These are phyloP conservation scores for Scaptomyza parva DNA, from an alignment of 2,888 invertebrate genomes.

Conservation along the genomic window DNA sequence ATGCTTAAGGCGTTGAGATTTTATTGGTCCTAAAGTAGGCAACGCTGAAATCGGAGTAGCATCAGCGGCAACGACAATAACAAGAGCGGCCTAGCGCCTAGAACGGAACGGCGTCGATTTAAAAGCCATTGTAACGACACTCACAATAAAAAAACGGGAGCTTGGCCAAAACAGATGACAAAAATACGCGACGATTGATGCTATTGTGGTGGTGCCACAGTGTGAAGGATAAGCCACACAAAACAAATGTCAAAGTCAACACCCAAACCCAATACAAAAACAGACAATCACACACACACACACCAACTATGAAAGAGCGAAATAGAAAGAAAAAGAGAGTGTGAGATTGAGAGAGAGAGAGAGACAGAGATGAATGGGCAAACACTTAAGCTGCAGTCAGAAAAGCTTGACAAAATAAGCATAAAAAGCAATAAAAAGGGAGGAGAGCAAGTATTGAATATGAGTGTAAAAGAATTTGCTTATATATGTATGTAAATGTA, in stretches of 20 bases:
- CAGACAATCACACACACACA: conserved; percentile 33
- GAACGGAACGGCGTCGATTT: conserved; percentile 58
- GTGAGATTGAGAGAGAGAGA: not conserved
- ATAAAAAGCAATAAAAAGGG: conserved; percentile 36
- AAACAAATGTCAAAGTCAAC: conserved; percentile 80
- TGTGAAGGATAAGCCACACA: conserved; percentile 76
- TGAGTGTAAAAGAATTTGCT: conserved; percentile 2
- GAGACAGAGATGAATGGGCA: conserved; percentile 22
- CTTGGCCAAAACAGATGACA: conserved; percentile 75
- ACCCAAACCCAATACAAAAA: conserved; percentile 57
- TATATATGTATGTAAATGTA: conserved; percentile 11
- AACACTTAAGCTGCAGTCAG: conserved; percentile 50
- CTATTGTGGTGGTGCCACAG: conserved; percentile 53
- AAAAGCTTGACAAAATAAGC: conserved; percentile 55
- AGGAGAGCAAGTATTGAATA: conserved; percentile 18
- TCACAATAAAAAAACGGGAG: conserved; percentile 73
- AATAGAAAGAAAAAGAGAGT: not conserved
- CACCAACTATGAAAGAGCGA: conserved; percentile 1
- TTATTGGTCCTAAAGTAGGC: conserved; percentile 78
- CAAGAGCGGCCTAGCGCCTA: not conserved
- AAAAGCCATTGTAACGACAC: conserved; percentile 69
- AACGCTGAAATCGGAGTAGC: conserved; percentile 67
- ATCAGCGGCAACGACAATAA: conserved; percentile 7
- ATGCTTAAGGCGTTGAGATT: conserved; percentile 70
- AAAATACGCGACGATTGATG: conserved; percentile 72